phyloP scores from a whole-genome alignment of 2,797 vertebrate species.

The Heteromormyrus szaboi region DNA sequence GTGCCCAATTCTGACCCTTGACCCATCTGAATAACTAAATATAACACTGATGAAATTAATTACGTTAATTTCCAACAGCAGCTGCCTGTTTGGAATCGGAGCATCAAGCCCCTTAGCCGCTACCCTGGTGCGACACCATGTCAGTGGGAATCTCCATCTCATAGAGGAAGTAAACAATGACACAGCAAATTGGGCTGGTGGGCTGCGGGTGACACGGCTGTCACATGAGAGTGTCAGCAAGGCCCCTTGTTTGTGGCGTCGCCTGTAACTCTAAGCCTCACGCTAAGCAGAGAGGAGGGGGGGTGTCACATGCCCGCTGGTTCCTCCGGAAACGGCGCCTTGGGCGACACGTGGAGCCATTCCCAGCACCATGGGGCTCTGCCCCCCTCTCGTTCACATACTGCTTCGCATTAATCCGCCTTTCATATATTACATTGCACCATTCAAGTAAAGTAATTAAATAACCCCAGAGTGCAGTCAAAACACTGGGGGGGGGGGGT shows the following conservation, averaged over 20 bases:
- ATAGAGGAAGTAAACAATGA: neutral
- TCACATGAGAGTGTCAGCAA: neutral
- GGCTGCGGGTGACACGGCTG: neutral
- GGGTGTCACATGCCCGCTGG: too few relatives aligned
- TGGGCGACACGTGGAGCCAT: too few relatives aligned
- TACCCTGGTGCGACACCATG: neutral
- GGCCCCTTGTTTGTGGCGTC: neutral
- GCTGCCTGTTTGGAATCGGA: neutral
- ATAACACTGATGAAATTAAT: neutral
- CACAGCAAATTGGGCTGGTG: neutral
- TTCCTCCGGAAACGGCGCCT: too few relatives aligned
- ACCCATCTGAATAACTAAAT: neutral
- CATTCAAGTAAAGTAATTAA: neutral
- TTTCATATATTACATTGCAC: neutral
- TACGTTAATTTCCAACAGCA: neutral
- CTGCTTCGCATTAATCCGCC: neutral
- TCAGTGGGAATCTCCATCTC: neutral
- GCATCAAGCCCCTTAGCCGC: neutral
- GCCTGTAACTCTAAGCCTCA: neutral
- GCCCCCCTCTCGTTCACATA: neutral
- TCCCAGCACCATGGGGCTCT: neutral
- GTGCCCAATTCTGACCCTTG: neutral
- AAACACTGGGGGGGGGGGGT: neutral
- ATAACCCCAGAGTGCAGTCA: neutral
- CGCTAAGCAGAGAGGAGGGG: conserved; percentile 14